Conservation (phyloP, 2,113 vertebrate genomes). For the Laticauda colubrina region DNA sequence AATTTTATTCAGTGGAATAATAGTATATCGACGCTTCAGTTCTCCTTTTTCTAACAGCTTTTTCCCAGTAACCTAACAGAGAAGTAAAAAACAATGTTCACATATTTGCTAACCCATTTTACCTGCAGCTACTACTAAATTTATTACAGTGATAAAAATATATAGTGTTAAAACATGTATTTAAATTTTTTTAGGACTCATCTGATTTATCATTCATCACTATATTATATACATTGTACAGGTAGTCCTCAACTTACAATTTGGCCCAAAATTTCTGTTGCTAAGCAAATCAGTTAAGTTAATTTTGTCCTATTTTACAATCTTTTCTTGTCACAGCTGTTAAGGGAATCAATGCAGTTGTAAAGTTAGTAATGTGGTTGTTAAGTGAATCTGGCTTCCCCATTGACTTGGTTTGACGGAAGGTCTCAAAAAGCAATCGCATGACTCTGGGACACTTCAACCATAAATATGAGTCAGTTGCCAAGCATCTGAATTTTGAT, state of each 20-base stretch:
- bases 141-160: background rate
- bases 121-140: background rate
- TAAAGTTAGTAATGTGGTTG: background rate
- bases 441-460: background rate
- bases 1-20: slow-evolving; percentile 96
- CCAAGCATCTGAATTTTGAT: background rate
- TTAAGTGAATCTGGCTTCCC: background rate
- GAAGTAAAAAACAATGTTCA: background rate
- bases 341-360: background rate
- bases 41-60: slow-evolving; percentile 89
- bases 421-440: background rate
- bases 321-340: background rate
- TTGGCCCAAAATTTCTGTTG: background rate
- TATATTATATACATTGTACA: background rate
- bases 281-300: background rate
- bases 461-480: background rate
- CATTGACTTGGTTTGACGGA: background rate
- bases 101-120: background rate
- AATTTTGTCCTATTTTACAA: background rate
- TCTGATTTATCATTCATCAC: background rate
- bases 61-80: slow-evolving; percentile 86
- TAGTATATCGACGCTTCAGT: slow-evolving; percentile 85
- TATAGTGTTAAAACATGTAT: background rate
- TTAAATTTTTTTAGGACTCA: background rate
- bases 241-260: background rate